Evolutionary conservation across 1,140 invertebrate genomes (phyloP).

Genomic region (Campoletis sonorensis): DNA sequence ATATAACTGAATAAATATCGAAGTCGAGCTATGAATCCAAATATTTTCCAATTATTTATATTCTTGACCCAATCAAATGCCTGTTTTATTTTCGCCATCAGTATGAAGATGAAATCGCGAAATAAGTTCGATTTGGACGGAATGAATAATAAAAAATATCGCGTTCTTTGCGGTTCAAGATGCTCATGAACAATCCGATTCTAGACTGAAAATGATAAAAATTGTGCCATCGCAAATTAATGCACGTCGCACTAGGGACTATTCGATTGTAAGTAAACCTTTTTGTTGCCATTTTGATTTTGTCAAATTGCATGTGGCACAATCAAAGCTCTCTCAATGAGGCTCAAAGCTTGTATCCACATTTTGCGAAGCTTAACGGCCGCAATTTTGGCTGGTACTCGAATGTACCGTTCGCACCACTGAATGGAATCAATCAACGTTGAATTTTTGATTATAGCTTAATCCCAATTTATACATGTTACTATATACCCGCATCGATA

Average conservation of each 20-base stretch:
- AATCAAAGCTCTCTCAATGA: neutral
- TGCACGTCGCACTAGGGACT: neutral
- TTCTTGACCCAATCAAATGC: too few species aligned
- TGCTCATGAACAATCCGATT: too few species aligned
- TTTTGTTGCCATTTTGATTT: neutral
- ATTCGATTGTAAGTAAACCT: neutral
- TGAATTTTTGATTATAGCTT: neutral
- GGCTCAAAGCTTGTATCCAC: neutral
- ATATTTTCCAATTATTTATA: too few species aligned
- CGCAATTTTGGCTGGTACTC: neutral
- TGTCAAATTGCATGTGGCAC: neutral
- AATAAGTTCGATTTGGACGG: too few species aligned
- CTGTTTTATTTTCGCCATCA: too few species aligned
- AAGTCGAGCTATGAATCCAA: too few species aligned
- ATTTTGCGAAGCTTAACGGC: neutral
- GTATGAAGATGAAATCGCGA: too few species aligned
- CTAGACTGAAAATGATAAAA: neutral
- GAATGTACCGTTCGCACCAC: neutral
- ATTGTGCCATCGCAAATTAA: neutral
- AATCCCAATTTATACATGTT: neutral
- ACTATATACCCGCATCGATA: neutral
- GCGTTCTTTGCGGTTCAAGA: too few species aligned
- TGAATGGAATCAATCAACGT: slow-evolving; percentile 22
- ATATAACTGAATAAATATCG: too few species aligned
- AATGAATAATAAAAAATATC: too few species aligned